These are phyloP conservation scores for Myopa testacea DNA, from an alignment of 2,888 invertebrate species.

Conservation along the genomic window DNA sequence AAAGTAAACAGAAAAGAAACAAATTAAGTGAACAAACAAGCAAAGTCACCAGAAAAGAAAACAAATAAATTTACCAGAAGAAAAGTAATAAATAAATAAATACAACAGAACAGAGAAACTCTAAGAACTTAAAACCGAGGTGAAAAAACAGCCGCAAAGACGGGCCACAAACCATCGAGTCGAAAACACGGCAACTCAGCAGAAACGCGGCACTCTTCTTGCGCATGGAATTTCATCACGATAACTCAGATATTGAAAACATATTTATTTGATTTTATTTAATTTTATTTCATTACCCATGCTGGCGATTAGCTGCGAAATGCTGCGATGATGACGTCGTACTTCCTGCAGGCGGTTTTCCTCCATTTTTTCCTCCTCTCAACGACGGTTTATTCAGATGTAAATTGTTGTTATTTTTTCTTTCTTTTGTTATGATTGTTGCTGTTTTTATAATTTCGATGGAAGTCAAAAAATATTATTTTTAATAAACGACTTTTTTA, in stretches of 20 bases:
- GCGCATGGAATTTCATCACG: background rate
- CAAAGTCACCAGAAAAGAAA: background rate
- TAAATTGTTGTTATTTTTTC: too few relatives aligned
- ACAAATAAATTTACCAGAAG: too few relatives aligned
- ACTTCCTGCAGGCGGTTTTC: constrained; percentile 51
- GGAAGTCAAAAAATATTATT: too few relatives aligned
- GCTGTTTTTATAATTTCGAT: too few relatives aligned
- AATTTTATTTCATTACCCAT: constrained; percentile 58
- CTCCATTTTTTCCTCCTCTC: constrained; percentile 42
- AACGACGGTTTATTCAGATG: background rate
- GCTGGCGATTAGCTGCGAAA: constrained; percentile 67
- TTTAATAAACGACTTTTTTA: too few relatives aligned
- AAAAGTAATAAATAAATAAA: too few relatives aligned
- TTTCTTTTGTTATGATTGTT: background rate
- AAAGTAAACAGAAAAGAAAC: background rate
- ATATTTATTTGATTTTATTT: constrained; percentile 5
- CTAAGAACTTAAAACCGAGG: background rate
- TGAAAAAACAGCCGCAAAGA: background rate
- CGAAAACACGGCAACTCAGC: background rate
- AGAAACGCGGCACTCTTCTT: background rate
- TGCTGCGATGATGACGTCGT: constrained; percentile 66
- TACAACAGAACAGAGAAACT: too few relatives aligned
- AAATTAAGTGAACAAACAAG: background rate
- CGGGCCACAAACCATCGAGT: background rate
- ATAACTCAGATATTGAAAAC: background rate